A percentile compares a stretch with the other conserved stretches of the same genome.
Evolutionary conservation across 2,113 vertebrate genomes (phyloP).

Genomic region (Chinchilla lanigera): DNA sequence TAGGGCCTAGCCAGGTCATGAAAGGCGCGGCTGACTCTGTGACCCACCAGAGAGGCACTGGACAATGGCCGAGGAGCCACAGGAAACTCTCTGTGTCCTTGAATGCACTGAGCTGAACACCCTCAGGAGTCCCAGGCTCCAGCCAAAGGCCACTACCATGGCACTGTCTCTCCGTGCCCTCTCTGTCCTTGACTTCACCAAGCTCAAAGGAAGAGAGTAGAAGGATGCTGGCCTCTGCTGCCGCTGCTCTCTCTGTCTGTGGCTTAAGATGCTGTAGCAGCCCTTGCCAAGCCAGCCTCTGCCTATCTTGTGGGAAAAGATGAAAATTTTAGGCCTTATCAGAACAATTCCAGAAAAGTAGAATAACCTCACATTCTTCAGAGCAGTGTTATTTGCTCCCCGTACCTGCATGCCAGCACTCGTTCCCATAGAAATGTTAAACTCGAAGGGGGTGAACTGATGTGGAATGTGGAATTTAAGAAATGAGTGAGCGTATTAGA

Average conservation of each 20-base stretch:
- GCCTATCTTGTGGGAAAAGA: background rate
- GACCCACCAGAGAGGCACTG: conserved; percentile 45
- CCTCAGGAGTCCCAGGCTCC: conserved; percentile 45
- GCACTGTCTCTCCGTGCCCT: background rate
- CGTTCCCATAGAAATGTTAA: background rate
- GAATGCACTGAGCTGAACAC: background rate
- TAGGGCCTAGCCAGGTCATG: background rate
- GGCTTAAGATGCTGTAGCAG: background rate
- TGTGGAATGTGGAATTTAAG: background rate
- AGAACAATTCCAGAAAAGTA: conserved; percentile 10
- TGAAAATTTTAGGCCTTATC: background rate
- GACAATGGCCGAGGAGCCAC: background rate
- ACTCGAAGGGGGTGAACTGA: background rate
- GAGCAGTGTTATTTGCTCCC: background rate
- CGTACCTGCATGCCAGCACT: background rate
- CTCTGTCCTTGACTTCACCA: conserved; percentile 17
- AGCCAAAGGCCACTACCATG: conserved; percentile 6
- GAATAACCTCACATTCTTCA: background rate
- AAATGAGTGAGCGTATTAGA: background rate
- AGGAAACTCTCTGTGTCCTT: conserved; percentile 12
- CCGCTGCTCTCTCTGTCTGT: background rate
- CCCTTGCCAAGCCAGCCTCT: background rate
- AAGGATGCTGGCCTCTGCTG: background rate
- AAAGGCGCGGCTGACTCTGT: conserved; percentile 23
- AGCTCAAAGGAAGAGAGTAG: background rate